A percentile compares a stretch with the other conserved stretches of the same genome.
These are phyloP conservation scores for Anthopleura xanthogrammica DNA, from an alignment of 92 coral and sea anemone genomes.

Conservation along the genomic window DNA sequence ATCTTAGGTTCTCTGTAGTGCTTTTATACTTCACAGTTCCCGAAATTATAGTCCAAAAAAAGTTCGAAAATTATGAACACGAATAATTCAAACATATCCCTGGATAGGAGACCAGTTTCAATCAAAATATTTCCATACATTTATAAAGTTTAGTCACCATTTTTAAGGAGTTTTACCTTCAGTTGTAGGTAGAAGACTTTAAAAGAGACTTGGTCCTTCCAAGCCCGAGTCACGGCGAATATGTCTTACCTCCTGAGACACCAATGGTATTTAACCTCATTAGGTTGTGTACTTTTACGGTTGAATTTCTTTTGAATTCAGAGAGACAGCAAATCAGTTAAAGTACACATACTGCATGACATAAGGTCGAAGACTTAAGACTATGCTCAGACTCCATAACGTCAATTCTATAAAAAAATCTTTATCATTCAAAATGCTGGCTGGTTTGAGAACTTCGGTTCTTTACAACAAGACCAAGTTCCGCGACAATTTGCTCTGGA, in stretches of 20 bases:
- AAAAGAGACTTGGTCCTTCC: not conserved
- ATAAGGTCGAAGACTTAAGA: not conserved
- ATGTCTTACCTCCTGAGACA: not conserved
- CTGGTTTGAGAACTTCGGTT: not conserved
- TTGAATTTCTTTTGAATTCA: slow-evolving; percentile 1
- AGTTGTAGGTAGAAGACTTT: not conserved
- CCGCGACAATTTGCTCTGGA: not conserved
- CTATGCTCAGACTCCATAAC: not conserved
- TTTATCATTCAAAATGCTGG: not conserved
- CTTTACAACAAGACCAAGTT: no score
- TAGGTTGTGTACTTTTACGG: not conserved
- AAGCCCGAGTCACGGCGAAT: not conserved
- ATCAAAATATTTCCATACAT: no score
- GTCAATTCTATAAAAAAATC: not conserved
- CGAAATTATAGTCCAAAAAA: no score
- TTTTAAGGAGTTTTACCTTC: not conserved
- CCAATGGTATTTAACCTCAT: not conserved
- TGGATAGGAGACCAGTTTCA: no score
- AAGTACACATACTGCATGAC: not conserved
- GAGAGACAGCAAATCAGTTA: not conserved
- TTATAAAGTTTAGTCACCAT: not conserved
- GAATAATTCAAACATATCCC: not conserved
- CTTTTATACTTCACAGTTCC: no score
- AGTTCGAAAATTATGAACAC: no score
- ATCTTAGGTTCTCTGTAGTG: not conserved